Evolutionary conservation across 1,140 invertebrate species (phyloP), one percentile per base, ranked within the genome.

Genomic region (Ceratina calcarata): DNA sequence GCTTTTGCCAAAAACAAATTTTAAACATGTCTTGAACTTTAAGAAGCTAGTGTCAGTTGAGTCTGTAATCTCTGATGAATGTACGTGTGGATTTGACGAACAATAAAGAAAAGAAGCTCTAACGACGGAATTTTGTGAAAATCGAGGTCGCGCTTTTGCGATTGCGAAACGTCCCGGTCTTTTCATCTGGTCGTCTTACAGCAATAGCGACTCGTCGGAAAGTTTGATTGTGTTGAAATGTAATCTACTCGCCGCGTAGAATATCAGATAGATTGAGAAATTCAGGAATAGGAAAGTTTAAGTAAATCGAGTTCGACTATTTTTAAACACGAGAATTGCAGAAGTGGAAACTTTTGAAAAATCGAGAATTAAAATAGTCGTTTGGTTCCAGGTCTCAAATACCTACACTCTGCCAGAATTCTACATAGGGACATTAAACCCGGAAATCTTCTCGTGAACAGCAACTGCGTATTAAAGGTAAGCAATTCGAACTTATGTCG

Each of bases 391-490:
- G 97, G 98, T 89, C 94, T 99, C 83, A 99, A 99, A 93, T 99
- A 99, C 95, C 95, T 99, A 81, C 99, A 99, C 94, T 99, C 98
- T 68, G 98, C 99, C 27, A 95, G 97, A 89, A 99, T 99, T 91
- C 95, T 99, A 64, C 99, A 99, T 94, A 95, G 99, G 91, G 99
- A 99, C 93, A 99, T 99, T 88, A 99, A 99, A 92, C 99, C 99
- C n/a, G 98, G 98, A 76, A 99, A 99, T 93, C 94, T 99, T 76
- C 94, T 99, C 88, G 98, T 99, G 86, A 99, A 99, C 94, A 98
- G 97, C 92, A 99, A 99, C 94, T 99, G 99, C 94, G 97, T 99
- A 88, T 95, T 99, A 81, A 99, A 99, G 95, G 96, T 97, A 92
- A 93, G 92, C 3, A 13, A 6, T 2, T 20, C 16, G 37, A 10